Conservation (phyloP, 2,113 vertebrate genomes). For the Mixornis gularis region DNA sequence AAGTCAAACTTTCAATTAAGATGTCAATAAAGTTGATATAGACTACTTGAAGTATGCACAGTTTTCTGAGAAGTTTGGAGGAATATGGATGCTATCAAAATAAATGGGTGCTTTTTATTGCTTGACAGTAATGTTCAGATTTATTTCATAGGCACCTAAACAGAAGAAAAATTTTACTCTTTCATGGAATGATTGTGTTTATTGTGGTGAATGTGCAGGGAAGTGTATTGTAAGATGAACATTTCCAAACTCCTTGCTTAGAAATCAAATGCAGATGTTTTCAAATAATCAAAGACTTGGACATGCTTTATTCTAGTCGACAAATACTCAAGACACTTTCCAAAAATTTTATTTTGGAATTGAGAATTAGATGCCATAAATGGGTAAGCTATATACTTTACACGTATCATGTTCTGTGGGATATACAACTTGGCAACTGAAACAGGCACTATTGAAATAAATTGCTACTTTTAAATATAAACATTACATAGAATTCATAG, state of each 20-base stretch:
- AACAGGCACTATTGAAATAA: slow-evolving; percentile 39
- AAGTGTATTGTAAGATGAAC: neutral
- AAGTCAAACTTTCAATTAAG: neutral
- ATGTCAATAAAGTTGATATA: neutral
- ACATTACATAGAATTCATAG: slow-evolving; percentile 25
- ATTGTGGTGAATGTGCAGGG: neutral
- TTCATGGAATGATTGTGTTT: neutral
- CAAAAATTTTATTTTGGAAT: slow-evolving; percentile 41
- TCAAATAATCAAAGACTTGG: slow-evolving; percentile 35
- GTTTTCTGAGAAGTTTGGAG: neutral
- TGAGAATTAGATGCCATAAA: slow-evolving; percentile 43
- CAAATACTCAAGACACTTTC: slow-evolving; percentile 32
- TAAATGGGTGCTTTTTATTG: neutral
- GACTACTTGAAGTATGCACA: neutral
- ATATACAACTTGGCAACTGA: slow-evolving; percentile 40
- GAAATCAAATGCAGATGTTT: slow-evolving; percentile 60
- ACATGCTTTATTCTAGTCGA: slow-evolving; percentile 28
- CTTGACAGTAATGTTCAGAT: neutral
- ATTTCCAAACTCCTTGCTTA: slow-evolving; percentile 5
- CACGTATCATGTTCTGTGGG: slow-evolving; percentile 57
- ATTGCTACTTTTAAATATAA: slow-evolving; percentile 55
- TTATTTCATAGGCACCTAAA: neutral
- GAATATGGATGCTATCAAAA: neutral
- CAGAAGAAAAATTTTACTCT: neutral
- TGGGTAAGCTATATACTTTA: slow-evolving; percentile 53